Evolutionary conservation across 2,888 invertebrate genomes (phyloP).

Genomic region (Trimorus sp.): DNA sequence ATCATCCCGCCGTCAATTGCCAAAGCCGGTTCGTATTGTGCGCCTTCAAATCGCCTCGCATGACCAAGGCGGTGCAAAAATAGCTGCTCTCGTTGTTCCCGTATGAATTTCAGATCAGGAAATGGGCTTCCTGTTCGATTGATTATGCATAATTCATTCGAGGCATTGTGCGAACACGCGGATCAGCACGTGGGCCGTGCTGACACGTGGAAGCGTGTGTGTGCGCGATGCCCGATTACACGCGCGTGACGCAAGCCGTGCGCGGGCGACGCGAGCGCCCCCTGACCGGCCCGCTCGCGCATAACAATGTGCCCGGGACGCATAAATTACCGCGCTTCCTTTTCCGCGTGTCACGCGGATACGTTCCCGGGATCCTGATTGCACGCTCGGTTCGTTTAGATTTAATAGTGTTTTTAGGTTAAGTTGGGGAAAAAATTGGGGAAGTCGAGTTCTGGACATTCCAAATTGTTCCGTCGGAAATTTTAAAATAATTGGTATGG

Average conservation of each 20-base stretch:
- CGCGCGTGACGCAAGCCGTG: conserved; percentile 37
- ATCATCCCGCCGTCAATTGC: no score
- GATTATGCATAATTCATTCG: conserved; percentile 64
- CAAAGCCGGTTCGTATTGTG: no score
- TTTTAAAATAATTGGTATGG: no score
- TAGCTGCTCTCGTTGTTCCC: conserved; percentile 48
- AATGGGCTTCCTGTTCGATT: conserved; percentile 61
- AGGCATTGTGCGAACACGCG: conserved; percentile 52
- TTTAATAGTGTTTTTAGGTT: no score
- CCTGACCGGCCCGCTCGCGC: conserved; percentile 28
- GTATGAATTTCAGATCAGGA: conserved; percentile 58
- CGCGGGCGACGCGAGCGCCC: conserved; percentile 41
- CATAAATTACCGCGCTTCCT: conserved; percentile 52
- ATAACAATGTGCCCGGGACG: conserved; percentile 46
- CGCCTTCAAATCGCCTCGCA: no score
- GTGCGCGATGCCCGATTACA: conserved; percentile 44
- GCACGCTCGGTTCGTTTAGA: no score
- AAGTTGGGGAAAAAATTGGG: no score
- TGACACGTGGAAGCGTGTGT: conserved; percentile 36
- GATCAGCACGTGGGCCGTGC: conserved; percentile 40
- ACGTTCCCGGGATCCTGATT: conserved; percentile 14
- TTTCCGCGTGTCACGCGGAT: conserved; percentile 49
- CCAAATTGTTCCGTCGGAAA: no score
- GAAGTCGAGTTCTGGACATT: no score
- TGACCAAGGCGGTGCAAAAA: conserved; percentile 18